Evolutionary conservation across 2,113 vertebrate species (phyloP).

Genomic region (Struthidea cinerea): DNA sequence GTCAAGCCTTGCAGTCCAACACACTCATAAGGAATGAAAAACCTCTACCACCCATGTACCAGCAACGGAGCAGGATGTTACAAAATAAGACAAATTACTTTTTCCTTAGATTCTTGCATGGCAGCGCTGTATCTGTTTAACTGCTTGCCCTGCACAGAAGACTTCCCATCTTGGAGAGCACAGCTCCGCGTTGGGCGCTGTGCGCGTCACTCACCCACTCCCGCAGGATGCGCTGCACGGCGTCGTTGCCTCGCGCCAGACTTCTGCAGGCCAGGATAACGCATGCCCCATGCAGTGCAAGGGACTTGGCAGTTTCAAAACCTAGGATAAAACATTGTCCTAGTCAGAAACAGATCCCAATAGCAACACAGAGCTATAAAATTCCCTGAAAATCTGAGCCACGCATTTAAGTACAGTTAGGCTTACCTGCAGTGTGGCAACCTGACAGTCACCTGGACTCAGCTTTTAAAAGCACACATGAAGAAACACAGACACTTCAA

Average conservation of each 20-base stretch:
- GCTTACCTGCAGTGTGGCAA: background rate
- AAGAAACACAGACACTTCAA: background rate
- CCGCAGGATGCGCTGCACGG: conserved; percentile 77
- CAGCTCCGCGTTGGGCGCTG: background rate
- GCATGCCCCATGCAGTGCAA: conserved; percentile 90
- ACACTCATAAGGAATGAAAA: fast-evolving
- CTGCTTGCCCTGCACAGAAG: background rate
- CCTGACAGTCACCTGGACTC: background rate
- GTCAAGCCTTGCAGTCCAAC: background rate
- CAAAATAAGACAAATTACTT: background rate
- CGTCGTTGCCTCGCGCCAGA: conserved; percentile 76
- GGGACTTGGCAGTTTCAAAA: conserved; percentile 92
- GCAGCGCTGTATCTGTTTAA: background rate
- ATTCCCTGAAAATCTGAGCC: background rate
- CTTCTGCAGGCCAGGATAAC: conserved; percentile 94
- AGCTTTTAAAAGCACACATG: background rate
- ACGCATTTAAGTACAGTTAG: fast-evolving
- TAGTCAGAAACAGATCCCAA: background rate
- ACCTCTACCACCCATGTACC: background rate
- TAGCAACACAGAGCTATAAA: background rate
- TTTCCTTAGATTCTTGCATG: background rate
- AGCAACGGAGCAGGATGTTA: background rate
- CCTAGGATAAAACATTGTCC: conserved; percentile 72
- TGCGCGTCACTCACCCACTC: conserved; percentile 87
- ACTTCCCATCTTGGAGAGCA: fast-evolving